Evolutionary conservation across 2,888 invertebrate genomes (phyloP), one percentile per base, ranked within the genome.

Genomic region (Sarcophaga rosellei): DNA sequence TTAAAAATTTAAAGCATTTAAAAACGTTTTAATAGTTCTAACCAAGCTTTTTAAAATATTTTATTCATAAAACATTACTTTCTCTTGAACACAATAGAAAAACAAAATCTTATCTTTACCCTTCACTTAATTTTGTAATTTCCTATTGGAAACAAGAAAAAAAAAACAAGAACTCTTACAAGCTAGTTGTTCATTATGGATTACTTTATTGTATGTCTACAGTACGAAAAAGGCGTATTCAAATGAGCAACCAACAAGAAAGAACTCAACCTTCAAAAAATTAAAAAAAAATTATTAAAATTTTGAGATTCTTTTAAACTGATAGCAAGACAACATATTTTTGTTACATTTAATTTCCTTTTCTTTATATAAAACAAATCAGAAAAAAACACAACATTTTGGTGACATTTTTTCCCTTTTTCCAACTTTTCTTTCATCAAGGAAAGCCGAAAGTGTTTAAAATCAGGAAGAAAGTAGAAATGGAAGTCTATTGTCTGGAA

Each of bases 121-220:
- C 72, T 79, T 86, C 82, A 83, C 23, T 83, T 80, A 80, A 69
- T 83, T 80, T 82, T 47, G 73, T 73, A 80, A 86, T 86, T 86
- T 86, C 86, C 82, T 86, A 80, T 53, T 35, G 8, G 65, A 4
- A 23, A 59, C n/a, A 62, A n/a, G n/a, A n/a, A 25, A 12, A 65
- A 20, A 15, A 53, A 53, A 66, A 74, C 35, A 8, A 35, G 35
- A 45, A 62, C 10, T 74, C 47, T 47, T 47, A 20, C 17, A 47
- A 47, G 47, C 61, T 61, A 35, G 69, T 53, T 69, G 21, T 69
- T 23, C 47, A 47, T 35, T 70, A 57, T 8, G 53, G 20, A 23
- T 61, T 53, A n/a, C 6, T 20, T 17, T 21, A 11, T 23, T n/a
- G n/a, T n/a, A 17, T 10, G 6, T 47, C 21, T 61, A 20, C 15